Conservation (phyloP, 2,113 vertebrate genomes). For the Hemiprocne comata region DNA sequence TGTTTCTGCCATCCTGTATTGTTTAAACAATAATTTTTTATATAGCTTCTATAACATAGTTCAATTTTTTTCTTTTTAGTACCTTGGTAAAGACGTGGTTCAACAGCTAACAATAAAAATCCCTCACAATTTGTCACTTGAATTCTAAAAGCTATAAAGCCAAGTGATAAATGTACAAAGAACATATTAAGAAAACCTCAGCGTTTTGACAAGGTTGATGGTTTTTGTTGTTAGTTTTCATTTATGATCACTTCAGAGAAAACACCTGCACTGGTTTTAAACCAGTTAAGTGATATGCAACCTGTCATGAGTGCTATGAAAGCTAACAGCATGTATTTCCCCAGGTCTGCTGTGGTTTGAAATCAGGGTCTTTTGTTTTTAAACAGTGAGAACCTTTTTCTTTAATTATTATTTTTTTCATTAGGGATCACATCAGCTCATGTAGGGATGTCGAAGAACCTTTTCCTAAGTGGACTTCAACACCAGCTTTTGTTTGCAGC, state of each 20-base stretch:
- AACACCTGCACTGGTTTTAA: background rate
- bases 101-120: background rate
- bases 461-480: background rate
- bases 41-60: background rate
- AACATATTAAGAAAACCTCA: background rate
- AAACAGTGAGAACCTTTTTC: background rate
- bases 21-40: constrained; percentile 11
- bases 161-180: background rate
- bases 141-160: background rate
- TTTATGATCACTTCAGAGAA: background rate
- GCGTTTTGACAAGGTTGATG: background rate
- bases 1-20: background rate
- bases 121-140: background rate
- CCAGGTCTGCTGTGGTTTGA: background rate
- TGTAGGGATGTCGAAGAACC: background rate
- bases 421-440: background rate
- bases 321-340: background rate
- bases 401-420: background rate
- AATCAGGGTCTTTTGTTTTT: background rate
- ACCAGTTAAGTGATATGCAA: background rate
- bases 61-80: background rate
- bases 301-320: background rate
- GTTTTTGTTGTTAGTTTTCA: background rate
- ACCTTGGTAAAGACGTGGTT: background rate
- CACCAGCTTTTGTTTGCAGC: background rate